These are phyloP conservation scores for Ctena decussata DNA, from an alignment of 2,888 invertebrate species.

Conservation along the genomic window DNA sequence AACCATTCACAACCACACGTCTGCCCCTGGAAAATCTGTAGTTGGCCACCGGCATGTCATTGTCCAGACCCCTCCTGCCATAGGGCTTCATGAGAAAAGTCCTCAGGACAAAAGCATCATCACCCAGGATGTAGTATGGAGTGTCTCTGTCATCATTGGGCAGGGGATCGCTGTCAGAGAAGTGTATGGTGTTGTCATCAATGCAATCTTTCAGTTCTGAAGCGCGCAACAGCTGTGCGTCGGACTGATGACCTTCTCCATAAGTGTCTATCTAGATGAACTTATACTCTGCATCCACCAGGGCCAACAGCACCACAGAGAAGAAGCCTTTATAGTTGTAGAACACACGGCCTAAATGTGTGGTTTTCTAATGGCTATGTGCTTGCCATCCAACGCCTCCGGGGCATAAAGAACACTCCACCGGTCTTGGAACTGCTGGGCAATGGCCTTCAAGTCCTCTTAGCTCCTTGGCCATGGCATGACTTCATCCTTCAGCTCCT, in stretches of 20 bases:
- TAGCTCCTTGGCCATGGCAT: constrained; percentile 17
- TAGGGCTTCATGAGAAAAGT: constrained; percentile 38
- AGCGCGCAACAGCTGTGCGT: background rate
- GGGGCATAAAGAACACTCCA: constrained; percentile 17
- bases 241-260: background rate
- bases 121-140: constrained; percentile 16
- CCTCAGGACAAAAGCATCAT: constrained; percentile 24
- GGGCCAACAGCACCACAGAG: background rate
- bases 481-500: constrained; percentile 13
- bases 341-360: too few species aligned
- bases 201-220: constrained; percentile 14
- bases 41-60: constrained; percentile 30
- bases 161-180: background rate
- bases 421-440: constrained; percentile 24
- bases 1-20: constrained; percentile 37
- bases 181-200: constrained; percentile 11
- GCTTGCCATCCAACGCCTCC: constrained; percentile 27
- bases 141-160: constrained; percentile 18
- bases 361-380: too few species aligned
- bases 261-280: background rate
- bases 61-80: constrained; percentile 23
- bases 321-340: background rate
- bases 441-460: constrained; percentile 20
- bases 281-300: background rate
- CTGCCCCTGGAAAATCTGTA: constrained; percentile 37